Percentiles rank a stretch among this genome's conserved stretches.
Conservation (phyloP, 2,888 invertebrate species). For the Patella caerulea region DNA sequence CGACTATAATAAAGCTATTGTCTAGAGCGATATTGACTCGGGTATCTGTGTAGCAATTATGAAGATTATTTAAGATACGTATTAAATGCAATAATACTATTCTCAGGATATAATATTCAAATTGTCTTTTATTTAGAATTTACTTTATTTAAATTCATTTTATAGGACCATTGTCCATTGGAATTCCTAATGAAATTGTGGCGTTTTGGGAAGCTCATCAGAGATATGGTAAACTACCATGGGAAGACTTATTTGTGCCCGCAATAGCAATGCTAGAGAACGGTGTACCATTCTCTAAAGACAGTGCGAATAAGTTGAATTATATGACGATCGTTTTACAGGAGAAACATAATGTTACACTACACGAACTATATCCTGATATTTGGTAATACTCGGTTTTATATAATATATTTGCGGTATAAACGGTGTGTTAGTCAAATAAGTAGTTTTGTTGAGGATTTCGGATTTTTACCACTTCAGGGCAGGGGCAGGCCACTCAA, state of each 20-base stretch:
- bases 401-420: too few relatives aligned
- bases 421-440: too few relatives aligned
- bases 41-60: too few relatives aligned
- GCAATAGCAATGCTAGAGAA: conserved; percentile 83
- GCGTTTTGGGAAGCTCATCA: conserved; percentile 87
- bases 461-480: too few relatives aligned
- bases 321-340: neutral
- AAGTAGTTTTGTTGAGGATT: too few relatives aligned
- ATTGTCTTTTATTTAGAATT: too few relatives aligned
- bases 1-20: too few relatives aligned
- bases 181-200: conserved; percentile 90
- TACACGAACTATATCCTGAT: neutral
- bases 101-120: too few relatives aligned
- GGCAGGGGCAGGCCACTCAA: too few relatives aligned
- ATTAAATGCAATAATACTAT: too few relatives aligned
- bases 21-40: too few relatives aligned
- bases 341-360: neutral
- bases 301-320: conserved; percentile 44
- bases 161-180: conserved; percentile 77
- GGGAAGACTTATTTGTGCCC: conserved; percentile 85
- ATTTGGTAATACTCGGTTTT: conserved; percentile 27
- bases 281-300: conserved; percentile 75
- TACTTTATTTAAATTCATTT: neutral
- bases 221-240: conserved; percentile 82
- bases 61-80: too few relatives aligned